phyloP scores from a whole-genome alignment of 2,888 invertebrate species.

The Scaptomyza cyrtandrae region DNA sequence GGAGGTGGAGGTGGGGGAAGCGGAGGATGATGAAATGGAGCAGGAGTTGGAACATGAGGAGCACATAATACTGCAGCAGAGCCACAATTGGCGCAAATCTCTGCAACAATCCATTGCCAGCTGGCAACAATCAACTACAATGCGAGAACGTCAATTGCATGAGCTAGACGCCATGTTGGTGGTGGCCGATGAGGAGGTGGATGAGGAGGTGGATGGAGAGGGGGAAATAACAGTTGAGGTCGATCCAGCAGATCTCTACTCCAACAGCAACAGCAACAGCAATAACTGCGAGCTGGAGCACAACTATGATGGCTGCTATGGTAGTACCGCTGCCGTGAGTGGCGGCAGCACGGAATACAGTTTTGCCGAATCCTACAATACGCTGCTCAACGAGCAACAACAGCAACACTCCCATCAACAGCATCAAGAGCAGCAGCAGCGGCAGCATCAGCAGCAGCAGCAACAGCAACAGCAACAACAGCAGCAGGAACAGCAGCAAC shows the following conservation, averaged over 20 bases:
- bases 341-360: constrained; percentile 67
- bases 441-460: constrained; percentile 76
- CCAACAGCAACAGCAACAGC: constrained; percentile 2
- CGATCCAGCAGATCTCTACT: constrained; percentile 6
- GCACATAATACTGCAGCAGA: constrained; percentile 27
- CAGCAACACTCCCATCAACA: constrained; percentile 40
- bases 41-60: background rate
- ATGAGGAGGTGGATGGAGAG: background rate
- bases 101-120: constrained; percentile 24
- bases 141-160: constrained; percentile 10
- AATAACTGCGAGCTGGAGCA: constrained; percentile 51
- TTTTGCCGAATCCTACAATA: constrained; percentile 84
- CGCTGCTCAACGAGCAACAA: constrained; percentile 74
- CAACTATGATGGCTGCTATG: constrained; percentile 43
- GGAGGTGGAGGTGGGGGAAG: constrained; percentile 12
- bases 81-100: constrained; percentile 59
- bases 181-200: constrained; percentile 3
- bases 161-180: background rate
- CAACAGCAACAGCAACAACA: constrained; percentile 76
- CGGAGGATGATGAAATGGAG: background rate
- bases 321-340: constrained; percentile 32
- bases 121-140: constrained; percentile 35
- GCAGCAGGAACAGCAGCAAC: constrained; percentile 76
- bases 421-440: constrained; percentile 62
- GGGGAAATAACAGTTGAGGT: constrained; percentile 4